phyloP scores from a whole-genome alignment of 35 echinoderm and acorn worm species.

The Chiridota heheva region DNA sequence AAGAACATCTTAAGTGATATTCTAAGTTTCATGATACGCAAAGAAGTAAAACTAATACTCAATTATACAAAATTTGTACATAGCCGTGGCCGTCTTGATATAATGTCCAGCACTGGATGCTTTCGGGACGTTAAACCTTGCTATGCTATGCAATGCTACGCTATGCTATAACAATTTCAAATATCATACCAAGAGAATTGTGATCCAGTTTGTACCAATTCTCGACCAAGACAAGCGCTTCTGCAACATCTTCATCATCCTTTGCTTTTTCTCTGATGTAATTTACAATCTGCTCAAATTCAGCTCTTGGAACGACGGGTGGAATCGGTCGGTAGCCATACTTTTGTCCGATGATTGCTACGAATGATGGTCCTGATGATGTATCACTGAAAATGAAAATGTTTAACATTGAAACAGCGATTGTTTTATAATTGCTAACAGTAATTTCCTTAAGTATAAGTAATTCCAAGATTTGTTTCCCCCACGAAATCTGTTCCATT shows the following conservation, averaged over 20 bases:
- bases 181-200: conserved; percentile 66
- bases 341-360: conserved; percentile 79
- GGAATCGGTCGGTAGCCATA: conserved; percentile 82
- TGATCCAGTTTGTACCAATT: conserved; percentile 69
- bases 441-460: too few relatives aligned
- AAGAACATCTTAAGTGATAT: too few relatives aligned
- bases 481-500: too few relatives aligned
- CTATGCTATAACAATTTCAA: too few relatives aligned
- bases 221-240: conserved; percentile 53
- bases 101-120: too few relatives aligned
- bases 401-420: neutral
- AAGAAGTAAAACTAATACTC: too few relatives aligned
- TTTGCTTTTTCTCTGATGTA: conserved; percentile 36
- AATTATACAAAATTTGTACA: too few relatives aligned
- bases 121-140: too few relatives aligned
- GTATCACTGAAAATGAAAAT: conserved; percentile 42
- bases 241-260: conserved; percentile 45
- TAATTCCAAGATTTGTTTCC: too few relatives aligned
- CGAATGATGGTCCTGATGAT: conserved; percentile 84
- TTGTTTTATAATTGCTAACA: neutral
- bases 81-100: too few relatives aligned
- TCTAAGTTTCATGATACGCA: too few relatives aligned
- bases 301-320: conserved; percentile 16
- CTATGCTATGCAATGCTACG: too few relatives aligned
- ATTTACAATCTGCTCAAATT: conserved; percentile 35